Conservation (phyloP, 2,113 vertebrate species). For the Rhinoderma darwinii region DNA sequence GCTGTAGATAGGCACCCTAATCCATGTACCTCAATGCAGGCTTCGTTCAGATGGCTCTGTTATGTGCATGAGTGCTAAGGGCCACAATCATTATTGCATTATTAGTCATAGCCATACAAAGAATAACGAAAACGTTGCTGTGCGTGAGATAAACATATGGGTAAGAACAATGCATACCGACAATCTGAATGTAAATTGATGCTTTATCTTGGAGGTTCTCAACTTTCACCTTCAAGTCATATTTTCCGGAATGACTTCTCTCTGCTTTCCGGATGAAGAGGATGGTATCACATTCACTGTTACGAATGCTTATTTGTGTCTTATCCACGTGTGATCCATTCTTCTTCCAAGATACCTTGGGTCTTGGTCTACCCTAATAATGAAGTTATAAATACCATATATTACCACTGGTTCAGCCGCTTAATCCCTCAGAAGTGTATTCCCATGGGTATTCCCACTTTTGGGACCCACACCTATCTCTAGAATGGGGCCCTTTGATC, state of each 20-base stretch:
- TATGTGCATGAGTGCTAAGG: neutral
- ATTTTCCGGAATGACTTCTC: slow-evolving; percentile 91
- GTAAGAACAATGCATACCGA: slow-evolving; percentile 79
- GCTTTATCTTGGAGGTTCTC: slow-evolving; percentile 88
- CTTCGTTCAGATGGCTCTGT: neutral
- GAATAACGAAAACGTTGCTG: neutral
- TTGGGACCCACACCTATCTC: too few relatives aligned
- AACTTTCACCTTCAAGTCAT: slow-evolving; percentile 90
- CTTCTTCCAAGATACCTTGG: slow-evolving; percentile 91
- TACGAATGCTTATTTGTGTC: slow-evolving; percentile 91
- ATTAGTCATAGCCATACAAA: neutral
- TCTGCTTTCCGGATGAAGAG: slow-evolving; percentile 97
- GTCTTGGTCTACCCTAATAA: slow-evolving; percentile 88
- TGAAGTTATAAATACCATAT: neutral
- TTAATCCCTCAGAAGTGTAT: too few relatives aligned
- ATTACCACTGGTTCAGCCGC: neutral
- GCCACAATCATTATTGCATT: neutral
- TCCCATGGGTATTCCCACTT: too few relatives aligned
- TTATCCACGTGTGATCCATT: slow-evolving; percentile 85
- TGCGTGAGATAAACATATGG: neutral
- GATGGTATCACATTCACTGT: slow-evolving; percentile 93
- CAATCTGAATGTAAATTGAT: slow-evolving; percentile 89
- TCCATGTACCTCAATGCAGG: neutral
- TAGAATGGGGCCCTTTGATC: too few relatives aligned
- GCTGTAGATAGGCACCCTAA: neutral